These are phyloP conservation scores for Antigone vipio DNA, from an alignment of 2,113 vertebrate genomes.

Conservation along the genomic window DNA sequence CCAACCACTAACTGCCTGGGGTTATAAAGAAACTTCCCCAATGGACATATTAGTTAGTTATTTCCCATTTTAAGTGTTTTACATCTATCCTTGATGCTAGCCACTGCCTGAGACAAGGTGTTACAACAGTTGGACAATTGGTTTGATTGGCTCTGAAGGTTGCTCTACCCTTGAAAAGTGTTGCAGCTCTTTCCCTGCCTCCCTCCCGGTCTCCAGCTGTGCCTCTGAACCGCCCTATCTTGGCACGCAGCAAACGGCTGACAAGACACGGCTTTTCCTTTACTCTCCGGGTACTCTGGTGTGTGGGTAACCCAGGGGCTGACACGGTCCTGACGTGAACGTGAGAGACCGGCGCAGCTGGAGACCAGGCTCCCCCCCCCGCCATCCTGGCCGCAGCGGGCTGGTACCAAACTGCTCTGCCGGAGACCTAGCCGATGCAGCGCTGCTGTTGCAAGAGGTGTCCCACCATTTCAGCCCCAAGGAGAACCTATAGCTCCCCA, in stretches of 20 bases:
- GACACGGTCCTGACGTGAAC: background rate
- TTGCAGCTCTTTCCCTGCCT: background rate
- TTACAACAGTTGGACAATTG: background rate
- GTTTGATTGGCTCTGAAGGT: conserved; percentile 47
- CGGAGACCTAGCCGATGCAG: fast-evolving
- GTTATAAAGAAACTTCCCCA: conserved; percentile 57
- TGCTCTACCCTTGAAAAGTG: background rate
- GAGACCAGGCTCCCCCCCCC: background rate
- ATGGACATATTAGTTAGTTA: conserved; percentile 59
- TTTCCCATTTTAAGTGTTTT: conserved; percentile 63
- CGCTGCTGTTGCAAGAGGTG: background rate
- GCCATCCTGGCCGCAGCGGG: background rate
- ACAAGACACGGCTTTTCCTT: background rate
- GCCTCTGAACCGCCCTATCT: background rate
- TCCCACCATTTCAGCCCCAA: background rate
- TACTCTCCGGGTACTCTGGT: background rate
- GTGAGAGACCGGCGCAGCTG: background rate
- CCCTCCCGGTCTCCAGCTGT: background rate
- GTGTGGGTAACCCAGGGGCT: background rate
- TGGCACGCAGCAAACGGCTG: background rate
- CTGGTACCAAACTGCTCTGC: background rate
- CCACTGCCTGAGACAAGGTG: background rate
- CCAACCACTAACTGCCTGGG: conserved; percentile 39
- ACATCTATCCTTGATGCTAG: conserved; percentile 51
- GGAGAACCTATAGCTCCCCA: fast-evolving